A percentile compares a stretch with the other conserved stretches of the same genome.
Evolutionary conservation across 2,888 invertebrate genomes (phyloP).

Genomic region (Salpingus planirostris): DNA sequence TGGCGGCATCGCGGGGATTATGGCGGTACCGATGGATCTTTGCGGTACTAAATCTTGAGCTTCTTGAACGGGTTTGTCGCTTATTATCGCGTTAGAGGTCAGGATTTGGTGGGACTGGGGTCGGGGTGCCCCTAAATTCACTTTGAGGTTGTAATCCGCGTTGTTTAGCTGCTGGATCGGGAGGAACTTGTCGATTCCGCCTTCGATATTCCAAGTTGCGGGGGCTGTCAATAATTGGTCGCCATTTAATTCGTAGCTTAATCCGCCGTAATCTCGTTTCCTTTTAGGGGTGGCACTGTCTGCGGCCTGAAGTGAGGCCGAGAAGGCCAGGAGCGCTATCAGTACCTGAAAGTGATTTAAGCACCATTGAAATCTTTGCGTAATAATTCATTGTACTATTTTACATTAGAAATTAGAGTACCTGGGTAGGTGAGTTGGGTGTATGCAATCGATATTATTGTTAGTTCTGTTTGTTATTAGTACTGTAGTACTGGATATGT

Average conservation of each 20-base stretch:
- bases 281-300: constrained; percentile 1
- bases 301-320: background rate
- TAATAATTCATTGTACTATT: too few species aligned
- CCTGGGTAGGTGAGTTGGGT: too few species aligned
- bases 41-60: constrained; percentile 26
- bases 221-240: too few species aligned
- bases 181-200: background rate
- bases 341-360: constrained; percentile 5
- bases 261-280: too few species aligned
- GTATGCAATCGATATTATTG: too few species aligned
- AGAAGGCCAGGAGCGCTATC: constrained; percentile 2
- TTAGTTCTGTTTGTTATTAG: too few species aligned
- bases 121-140: constrained; percentile 5
- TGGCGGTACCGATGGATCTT: constrained; percentile 27
- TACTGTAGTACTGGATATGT: too few species aligned
- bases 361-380: too few species aligned
- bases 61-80: constrained; percentile 30
- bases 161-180: constrained; percentile 1
- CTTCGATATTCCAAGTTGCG: background rate
- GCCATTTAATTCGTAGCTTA: too few species aligned
- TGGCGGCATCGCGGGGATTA: constrained; percentile 26
- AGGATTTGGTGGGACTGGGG: constrained; percentile 1
- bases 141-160: constrained; percentile 7
- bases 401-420: too few species aligned
- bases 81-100: background rate